These are phyloP conservation scores for Aporrectodea caliginosa DNA, from an alignment of 1,140 invertebrate species.

Conservation along the genomic window DNA sequence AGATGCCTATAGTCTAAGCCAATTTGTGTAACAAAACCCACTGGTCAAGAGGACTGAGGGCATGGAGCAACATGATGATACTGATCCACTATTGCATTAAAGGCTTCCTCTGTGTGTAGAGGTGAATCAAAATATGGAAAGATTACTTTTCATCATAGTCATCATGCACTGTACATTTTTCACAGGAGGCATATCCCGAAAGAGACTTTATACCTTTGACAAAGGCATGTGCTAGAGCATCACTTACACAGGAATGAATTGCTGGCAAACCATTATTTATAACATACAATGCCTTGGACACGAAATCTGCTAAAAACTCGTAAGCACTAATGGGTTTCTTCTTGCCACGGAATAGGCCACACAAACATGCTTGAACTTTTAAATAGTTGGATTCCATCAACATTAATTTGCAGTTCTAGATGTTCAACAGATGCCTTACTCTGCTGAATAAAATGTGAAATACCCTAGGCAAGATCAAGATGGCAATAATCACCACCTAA, in stretches of 20 bases:
- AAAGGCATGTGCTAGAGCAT: background rate
- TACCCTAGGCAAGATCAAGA: too few species aligned
- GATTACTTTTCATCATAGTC: slow-evolving; percentile 21
- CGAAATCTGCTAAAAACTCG: background rate
- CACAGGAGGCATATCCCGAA: slow-evolving; percentile 1
- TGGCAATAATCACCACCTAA: too few species aligned
- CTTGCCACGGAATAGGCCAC: background rate
- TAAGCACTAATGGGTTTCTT: background rate
- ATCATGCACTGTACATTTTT: slow-evolving; percentile 35
- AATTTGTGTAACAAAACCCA: slow-evolving; percentile 48
- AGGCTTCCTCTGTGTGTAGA: slow-evolving; percentile 26
- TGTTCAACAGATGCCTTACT: background rate
- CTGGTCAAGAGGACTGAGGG: slow-evolving; percentile 36
- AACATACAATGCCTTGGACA: background rate
- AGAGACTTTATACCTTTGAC: background rate
- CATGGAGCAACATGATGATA: slow-evolving; percentile 44
- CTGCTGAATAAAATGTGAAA: too few species aligned
- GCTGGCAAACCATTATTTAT: background rate
- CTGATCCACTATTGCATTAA: slow-evolving; percentile 36
- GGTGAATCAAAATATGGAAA: slow-evolving; percentile 38
- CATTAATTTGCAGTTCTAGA: background rate
- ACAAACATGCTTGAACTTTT: background rate
- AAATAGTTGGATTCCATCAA: background rate
- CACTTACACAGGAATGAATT: background rate
- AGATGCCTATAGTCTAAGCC: slow-evolving; percentile 55